phyloP scores from a whole-genome alignment of 2,113 vertebrate species.

The Pseudolaguvia tuberculata region DNA sequence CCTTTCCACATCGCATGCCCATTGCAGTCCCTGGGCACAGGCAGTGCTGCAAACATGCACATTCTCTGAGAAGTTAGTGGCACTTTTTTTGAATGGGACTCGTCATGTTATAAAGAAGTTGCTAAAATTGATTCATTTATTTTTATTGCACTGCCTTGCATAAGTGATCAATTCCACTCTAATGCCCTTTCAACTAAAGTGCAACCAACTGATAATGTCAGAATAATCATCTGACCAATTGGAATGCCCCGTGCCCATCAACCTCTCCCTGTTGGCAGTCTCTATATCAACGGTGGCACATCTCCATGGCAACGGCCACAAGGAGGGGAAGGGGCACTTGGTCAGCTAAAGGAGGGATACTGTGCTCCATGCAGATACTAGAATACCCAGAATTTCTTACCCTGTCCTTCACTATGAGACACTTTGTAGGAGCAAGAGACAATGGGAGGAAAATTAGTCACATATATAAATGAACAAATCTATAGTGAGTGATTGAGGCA shows the following conservation, averaged over 20 bases:
- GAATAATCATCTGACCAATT: conserved; percentile 33
- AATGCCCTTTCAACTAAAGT: conserved; percentile 40
- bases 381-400: conserved; percentile 67
- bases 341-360: conserved; percentile 41
- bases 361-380: conserved; percentile 67
- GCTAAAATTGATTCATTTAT: neutral
- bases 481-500: neutral
- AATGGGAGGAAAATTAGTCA: conserved; percentile 67
- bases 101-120: neutral
- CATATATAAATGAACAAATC: conserved; percentile 1
- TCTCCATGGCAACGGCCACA: conserved; percentile 38
- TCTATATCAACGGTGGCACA: conserved; percentile 13
- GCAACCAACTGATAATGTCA: conserved; percentile 41
- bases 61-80: conserved; percentile 44
- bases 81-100: conserved; percentile 43
- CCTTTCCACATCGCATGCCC: conserved; percentile 59
- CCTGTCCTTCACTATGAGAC: conserved; percentile 76
- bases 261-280: conserved; percentile 41
- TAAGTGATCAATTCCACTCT: neutral
- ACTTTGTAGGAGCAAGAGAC: conserved; percentile 70
- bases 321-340: conserved; percentile 56
- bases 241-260: conserved; percentile 35
- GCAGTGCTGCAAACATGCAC: conserved; percentile 65
- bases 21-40: conserved; percentile 59
- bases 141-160: neutral